Evolutionary conservation across 53 echinoderm and acorn worm species (phyloP), one percentile per base, ranked within the genome.

Genomic region (Paracentrotus lividus): DNA sequence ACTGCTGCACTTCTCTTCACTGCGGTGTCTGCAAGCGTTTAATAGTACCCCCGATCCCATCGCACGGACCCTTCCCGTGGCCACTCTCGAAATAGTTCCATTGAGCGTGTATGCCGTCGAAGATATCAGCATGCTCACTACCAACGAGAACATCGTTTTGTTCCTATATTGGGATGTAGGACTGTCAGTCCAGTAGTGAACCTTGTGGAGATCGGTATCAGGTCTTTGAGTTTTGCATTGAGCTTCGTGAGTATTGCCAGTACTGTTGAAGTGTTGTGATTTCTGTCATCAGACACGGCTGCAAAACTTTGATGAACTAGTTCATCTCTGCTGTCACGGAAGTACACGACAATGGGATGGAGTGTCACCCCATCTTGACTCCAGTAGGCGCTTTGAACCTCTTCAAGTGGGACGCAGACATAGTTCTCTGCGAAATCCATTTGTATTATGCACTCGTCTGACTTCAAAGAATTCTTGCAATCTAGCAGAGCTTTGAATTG

Each of bases 101-200:
- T 42, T 60, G 66, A 32, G 95, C 95, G 33, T 54, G 8, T 2
- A 93, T 77, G 8, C 61, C 61, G 6, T 88, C 90, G 31, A 27
- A 53, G 90, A 95, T 21, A 34, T 38, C 27, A 36, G 93, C 93
- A 59, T 93, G 64, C 47, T 76, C 45, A 1, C 12, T 0, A 95
- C 93, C 8, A 49, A 0, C 1, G 85, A 42, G 21, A 95, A 95
- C 44, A 90, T 93, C 21, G 93, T 90, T 77, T 93, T 95, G 86
- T 95, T 95, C 33, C 93, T 27, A 49, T 95, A 93, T 49, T 93
- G 95, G 16, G 93, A 64, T 1, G 95, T 95, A 8, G 93, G 95
- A 61, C 95, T 95, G 90, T 95, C 93, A n/a, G 93, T 95, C 95
- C 93, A 95, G 68, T 95, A 93, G 90, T 95, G 95, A 40, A 95